A percentile compares a stretch with the other conserved stretches of the same genome.
Conservation (phyloP, 2,113 vertebrate species). For the Carassius gibelio region DNA sequence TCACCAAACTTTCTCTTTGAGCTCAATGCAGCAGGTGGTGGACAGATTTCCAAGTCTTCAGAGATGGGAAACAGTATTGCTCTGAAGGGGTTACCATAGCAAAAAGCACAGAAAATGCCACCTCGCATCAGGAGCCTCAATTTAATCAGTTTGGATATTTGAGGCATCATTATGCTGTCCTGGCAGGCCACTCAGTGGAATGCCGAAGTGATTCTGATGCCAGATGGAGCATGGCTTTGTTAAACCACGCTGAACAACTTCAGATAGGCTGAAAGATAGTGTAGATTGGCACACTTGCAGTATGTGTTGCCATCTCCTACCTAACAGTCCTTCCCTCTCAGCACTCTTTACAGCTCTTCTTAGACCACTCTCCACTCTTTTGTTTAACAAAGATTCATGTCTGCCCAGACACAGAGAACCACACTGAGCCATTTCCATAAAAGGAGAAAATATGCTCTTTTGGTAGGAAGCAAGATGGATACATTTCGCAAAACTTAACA, state of each 20-base stretch:
- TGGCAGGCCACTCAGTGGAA: constrained; percentile 37
- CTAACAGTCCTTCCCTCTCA: not conserved
- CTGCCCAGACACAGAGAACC: constrained; percentile 56
- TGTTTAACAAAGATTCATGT: constrained; percentile 63
- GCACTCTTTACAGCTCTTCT: constrained; percentile 12
- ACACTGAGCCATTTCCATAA: constrained; percentile 78
- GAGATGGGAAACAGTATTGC: not conserved
- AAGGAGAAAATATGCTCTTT: constrained; percentile 83
- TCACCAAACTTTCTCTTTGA: constrained; percentile 30
- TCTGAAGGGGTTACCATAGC: constrained; percentile 33
- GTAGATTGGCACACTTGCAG: constrained; percentile 18
- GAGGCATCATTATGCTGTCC: constrained; percentile 48
- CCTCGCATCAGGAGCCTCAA: constrained; percentile 35
- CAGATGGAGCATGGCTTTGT: constrained; percentile 47
- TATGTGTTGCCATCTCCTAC: not conserved
- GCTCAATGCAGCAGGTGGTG: not conserved
- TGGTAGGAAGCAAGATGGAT: constrained; percentile 43
- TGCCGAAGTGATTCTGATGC: constrained; percentile 21
- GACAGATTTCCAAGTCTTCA: constrained; percentile 29
- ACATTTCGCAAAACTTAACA: constrained; percentile 45
- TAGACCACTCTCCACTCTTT: constrained; percentile 50
- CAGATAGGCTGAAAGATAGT: constrained; percentile 25
- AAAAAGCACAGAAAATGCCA: constrained; percentile 42
- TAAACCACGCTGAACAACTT: constrained; percentile 24
- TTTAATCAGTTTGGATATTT: constrained; percentile 49